A percentile compares a stretch with the other conserved stretches of the same genome.
phyloP scores from a whole-genome alignment of 1,140 invertebrate species.

The Neodiprion virginianus region DNA sequence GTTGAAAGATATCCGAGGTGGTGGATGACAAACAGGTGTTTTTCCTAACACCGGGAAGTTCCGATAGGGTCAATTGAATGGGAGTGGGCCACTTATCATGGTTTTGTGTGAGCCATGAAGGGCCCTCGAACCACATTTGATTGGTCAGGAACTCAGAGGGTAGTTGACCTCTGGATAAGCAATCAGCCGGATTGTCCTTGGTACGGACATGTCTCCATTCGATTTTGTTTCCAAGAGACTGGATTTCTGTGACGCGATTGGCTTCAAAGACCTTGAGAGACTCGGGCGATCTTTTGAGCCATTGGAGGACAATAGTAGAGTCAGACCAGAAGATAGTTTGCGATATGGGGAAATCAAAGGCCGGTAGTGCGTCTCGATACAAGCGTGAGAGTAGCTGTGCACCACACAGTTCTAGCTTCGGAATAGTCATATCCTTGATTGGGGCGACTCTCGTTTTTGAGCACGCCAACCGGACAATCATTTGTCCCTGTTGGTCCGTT shows the following conservation, averaged over 20 bases:
- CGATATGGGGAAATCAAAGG: too few relatives aligned
- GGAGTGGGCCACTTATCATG: slow-evolving; percentile 12
- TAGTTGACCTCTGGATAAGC: slow-evolving; percentile 20
- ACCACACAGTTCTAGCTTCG: slow-evolving; percentile 59
- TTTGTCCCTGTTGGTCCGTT: too few relatives aligned
- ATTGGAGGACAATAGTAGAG: too few relatives aligned
- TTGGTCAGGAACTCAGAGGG: slow-evolving; percentile 13
- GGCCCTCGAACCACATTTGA: slow-evolving; percentile 13
- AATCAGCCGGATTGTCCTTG: slow-evolving; percentile 31
- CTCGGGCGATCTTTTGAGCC: too few relatives aligned
- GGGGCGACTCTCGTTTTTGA: too few relatives aligned
- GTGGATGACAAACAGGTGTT: neutral
- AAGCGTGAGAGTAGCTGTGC: slow-evolving; percentile 29
- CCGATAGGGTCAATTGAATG: neutral
- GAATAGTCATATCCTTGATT: slow-evolving; percentile 55
- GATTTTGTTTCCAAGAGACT: neutral
- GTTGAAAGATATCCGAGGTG: neutral
- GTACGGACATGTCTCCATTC: slow-evolving; percentile 29
- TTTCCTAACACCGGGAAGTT: neutral
- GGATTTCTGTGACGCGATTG: slow-evolving; percentile 29
- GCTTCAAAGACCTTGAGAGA: slow-evolving; percentile 30
- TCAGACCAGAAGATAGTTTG: too few relatives aligned
- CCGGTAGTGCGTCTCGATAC: slow-evolving; percentile 37
- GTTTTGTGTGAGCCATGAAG: slow-evolving; percentile 5
- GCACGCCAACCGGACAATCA: too few relatives aligned